These are phyloP conservation scores for Monochamus alternatus DNA, from an alignment of 2,888 invertebrate genomes.

Conservation along the genomic window DNA sequence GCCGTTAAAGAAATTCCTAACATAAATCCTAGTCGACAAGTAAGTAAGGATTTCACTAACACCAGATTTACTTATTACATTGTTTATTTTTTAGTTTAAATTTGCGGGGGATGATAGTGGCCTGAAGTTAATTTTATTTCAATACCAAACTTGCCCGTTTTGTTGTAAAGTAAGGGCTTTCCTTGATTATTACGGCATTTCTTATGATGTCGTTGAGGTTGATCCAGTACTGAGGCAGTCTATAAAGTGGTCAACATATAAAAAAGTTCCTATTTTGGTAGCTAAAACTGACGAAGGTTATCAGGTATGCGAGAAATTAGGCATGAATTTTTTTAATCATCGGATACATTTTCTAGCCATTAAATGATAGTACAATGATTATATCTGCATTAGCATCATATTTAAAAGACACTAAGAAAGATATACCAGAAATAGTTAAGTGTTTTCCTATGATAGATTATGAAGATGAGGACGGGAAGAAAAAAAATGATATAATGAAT, in stretches of 20 bases:
- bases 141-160: constrained; percentile 98
- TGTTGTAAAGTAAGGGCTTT: constrained; percentile 95
- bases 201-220: constrained; percentile 97
- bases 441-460: constrained; percentile 84
- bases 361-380: constrained; percentile 96
- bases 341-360: constrained; percentile 75
- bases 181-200: constrained; percentile 93
- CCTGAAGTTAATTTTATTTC: constrained; percentile 90
- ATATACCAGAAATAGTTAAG: constrained; percentile 81
- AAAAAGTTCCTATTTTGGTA: constrained; percentile 94
- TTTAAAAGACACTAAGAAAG: constrained; percentile 75
- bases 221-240: constrained; percentile 94
- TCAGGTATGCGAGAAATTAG: constrained; percentile 71
- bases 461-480: constrained; percentile 79
- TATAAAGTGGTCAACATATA: constrained; percentile 94
- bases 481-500: constrained; percentile 85
- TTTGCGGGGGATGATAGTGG: constrained; percentile 79
- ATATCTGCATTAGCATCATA: constrained; percentile 90
- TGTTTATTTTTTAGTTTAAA: constrained; percentile 71
- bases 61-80: neutral
- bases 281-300: constrained; percentile 83
- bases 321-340: too few species aligned
- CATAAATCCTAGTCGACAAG: constrained; percentile 71
- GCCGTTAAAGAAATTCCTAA: constrained; percentile 66
- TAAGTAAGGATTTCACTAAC: constrained; percentile 58